Conservation (phyloP, 1,140 invertebrate species). For the Aphidius gifuensis region DNA sequence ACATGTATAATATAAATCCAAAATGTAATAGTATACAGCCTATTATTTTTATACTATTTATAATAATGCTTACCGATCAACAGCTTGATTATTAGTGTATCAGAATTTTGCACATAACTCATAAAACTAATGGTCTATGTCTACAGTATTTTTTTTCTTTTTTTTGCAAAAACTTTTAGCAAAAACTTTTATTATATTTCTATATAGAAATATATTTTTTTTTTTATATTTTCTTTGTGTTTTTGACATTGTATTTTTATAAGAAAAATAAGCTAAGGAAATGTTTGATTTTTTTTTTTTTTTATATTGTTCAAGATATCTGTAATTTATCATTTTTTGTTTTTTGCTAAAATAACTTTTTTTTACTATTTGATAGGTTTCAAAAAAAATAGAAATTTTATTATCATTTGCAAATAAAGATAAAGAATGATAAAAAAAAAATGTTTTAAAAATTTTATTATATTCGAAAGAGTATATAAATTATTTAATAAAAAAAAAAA, state of each 20-base stretch:
- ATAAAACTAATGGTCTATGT: constrained; percentile 48
- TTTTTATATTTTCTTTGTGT: constrained; percentile 14
- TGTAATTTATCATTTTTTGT: not conserved
- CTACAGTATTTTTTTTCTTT: constrained; percentile 29
- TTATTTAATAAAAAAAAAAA: no score
- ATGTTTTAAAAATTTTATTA: no score
- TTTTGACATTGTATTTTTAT: no score
- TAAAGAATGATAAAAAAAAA: no score
- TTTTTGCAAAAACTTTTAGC: not conserved
- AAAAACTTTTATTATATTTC: not conserved
- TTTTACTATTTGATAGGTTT: not conserved
- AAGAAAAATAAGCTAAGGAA: no score
- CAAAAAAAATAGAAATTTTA: not conserved
- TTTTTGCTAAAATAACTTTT: not conserved
- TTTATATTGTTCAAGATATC: no score
- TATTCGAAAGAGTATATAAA: no score
- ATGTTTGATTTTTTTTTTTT: no score
- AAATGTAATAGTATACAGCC: not conserved
- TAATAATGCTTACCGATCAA: constrained; percentile 37
- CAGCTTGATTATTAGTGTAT: constrained; percentile 55
- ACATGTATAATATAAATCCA: not conserved
- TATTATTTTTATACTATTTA: not conserved
- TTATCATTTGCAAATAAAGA: no score
- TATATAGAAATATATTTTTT: not conserved
- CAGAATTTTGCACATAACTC: constrained; percentile 54